Conservation (phyloP, 2,888 invertebrate genomes). For the Pollenia griseotomentosa region DNA sequence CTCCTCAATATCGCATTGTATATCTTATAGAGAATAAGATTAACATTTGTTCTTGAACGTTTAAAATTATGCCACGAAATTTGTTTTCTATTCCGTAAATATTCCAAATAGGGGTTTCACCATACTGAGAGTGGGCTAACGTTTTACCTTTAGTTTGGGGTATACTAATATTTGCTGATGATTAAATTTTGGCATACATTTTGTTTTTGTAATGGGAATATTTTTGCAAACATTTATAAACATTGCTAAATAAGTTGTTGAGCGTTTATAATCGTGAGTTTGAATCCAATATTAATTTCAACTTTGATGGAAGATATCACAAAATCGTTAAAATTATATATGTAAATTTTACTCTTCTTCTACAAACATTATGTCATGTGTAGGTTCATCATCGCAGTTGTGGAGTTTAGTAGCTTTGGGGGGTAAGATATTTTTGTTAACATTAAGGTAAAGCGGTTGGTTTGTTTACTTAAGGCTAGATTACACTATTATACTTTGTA, state of each 20-base stretch:
- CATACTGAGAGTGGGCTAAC: too few relatives aligned
- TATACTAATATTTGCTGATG: constrained; percentile 6
- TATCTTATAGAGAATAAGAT: neutral
- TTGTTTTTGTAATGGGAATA: neutral
- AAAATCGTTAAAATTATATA: neutral
- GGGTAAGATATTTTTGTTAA: neutral
- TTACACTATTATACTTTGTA: too few relatives aligned
- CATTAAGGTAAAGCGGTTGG: too few relatives aligned
- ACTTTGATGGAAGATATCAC: neutral
- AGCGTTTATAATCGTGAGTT: neutral
- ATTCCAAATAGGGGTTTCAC: too few relatives aligned
- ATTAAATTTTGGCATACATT: neutral
- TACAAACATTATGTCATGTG: neutral
- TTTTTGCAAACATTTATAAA: neutral
- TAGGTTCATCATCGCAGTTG: neutral
- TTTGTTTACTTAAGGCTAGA: too few relatives aligned
- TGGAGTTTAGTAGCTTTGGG: neutral
- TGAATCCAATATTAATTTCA: neutral
- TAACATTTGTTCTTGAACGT: neutral
- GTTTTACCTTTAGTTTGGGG: neutral
- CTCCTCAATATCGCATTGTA: neutral
- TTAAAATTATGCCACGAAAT: neutral
- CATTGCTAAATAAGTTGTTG: constrained; percentile 50
- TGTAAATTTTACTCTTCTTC: constrained; percentile 10
- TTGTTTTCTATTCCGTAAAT: neutral